Percentiles rank a stretch among this genome's conserved stretches.
Evolutionary conservation across 1,140 invertebrate genomes (phyloP).

Genomic region (Macrobrachium rosenbergii): DNA sequence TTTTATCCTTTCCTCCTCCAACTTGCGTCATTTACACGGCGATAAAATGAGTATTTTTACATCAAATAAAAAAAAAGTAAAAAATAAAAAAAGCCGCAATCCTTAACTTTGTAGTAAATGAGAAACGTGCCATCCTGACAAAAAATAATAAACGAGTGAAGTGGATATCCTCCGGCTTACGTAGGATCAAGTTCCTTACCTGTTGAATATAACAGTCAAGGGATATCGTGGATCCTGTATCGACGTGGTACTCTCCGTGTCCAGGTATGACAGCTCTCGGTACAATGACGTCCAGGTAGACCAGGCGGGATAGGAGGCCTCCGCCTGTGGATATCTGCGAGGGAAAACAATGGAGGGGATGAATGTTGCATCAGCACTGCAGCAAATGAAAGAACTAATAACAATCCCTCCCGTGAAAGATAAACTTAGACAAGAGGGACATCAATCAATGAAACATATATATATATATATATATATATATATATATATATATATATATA

Average conservation of each 20-base stretch:
- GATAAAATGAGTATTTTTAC: too few species aligned
- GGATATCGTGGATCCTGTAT: conserved; percentile 89
- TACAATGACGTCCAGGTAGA: conserved; percentile 86
- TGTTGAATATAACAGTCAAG: conserved; percentile 93
- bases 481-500: too few species aligned
- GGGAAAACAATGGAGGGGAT: background rate
- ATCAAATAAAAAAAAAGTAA: too few species aligned
- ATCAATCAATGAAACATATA: background rate
- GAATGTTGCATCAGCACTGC: background rate
- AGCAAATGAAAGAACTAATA: conserved; percentile 43
- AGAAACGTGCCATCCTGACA: too few species aligned
- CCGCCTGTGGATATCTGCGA: conserved; percentile 85
- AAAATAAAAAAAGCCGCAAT: too few species aligned
- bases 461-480: background rate
- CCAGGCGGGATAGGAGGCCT: conserved; percentile 87
- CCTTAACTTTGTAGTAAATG: too few species aligned
- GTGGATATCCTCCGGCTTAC: background rate
- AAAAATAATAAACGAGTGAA: background rate
- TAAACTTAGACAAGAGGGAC: too few species aligned
- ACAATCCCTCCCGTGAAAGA: too few species aligned
- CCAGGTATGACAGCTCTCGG: conserved; percentile 87
- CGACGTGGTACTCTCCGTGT: conserved; percentile 88
- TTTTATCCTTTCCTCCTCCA: too few species aligned
- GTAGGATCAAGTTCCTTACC: conserved; percentile 73
- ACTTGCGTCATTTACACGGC: too few species aligned